Evolutionary conservation across 2,888 invertebrate species (phyloP), one percentile per base, ranked within the genome.

Genomic region (Tenthredo distinguenda): DNA sequence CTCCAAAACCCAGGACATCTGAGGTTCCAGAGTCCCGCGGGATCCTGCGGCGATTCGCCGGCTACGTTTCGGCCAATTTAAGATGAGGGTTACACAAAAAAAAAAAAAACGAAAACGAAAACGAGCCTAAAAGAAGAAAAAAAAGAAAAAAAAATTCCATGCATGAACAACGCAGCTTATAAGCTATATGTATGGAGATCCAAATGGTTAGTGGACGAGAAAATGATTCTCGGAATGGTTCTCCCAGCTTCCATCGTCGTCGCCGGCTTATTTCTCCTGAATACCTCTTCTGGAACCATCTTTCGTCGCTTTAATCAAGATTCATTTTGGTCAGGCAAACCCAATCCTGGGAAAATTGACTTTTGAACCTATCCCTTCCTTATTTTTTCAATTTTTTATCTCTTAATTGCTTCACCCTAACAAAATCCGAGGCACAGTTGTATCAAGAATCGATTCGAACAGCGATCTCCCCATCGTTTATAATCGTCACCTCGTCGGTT

Each of bases 121-220:
- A 26, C 12, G 18, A 31, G 26, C 43, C 43, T 43, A 43, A 72
- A 21, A 72, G 40, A 40, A 43, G 21, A 71, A 71, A 15, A 6
- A 37, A 71, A 34, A n/a, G 34, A 55, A 18, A 31, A 55, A 50
- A 18, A 40, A 62, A 81, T 81, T 81, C 81, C 62, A 81, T 81
- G 81, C 81, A 81, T 81, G 81, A 81, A 81, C 81, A 81, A 81
- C 58, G 81, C 81, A n/a, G 58, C 40, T 81, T 62, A 81, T 81
- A 81, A 81, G 50, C 81, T 40, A 81, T 81, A 81, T 81, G 58
- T 81, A 81, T 81, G 81, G 81, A 81, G 62, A 81, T 81, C 58
- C 81, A 37, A 62, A 81, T 81, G 58, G 58, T 58, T 81, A 81
- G 81, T 81, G 81, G 81, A 40, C 81, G 58, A 81, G 58, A 81